Conservation (phyloP, 2,888 invertebrate species). For the Luffia ferchaultella region DNA sequence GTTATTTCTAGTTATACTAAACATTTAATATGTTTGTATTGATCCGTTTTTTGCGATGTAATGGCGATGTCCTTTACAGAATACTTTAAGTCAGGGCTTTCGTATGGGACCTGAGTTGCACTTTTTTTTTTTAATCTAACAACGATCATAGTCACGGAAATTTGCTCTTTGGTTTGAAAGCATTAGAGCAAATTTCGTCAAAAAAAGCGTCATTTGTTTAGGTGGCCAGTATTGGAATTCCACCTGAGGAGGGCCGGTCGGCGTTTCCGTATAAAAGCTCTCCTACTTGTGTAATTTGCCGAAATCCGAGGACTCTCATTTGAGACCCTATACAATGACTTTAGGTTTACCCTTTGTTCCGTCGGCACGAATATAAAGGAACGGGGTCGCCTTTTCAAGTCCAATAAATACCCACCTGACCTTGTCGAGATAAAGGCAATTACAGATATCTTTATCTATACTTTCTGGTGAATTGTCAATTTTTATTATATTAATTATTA, state of each 20-base stretch:
- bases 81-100: no score
- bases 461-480: constrained; percentile 32
- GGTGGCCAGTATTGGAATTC: constrained; percentile 24
- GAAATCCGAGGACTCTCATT: constrained; percentile 25
- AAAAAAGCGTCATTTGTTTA: constrained; percentile 7
- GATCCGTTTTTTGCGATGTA: no score
- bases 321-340: constrained; percentile 16
- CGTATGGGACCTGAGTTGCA: no score
- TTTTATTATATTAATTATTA: neutral
- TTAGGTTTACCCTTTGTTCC: constrained; percentile 33
- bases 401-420: constrained; percentile 35
- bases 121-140: no score
- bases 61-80: no score
- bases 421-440: constrained; percentile 28
- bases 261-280: neutral
- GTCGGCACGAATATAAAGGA: constrained; percentile 26
- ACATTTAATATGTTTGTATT: no score
- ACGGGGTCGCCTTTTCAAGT: constrained; percentile 30
- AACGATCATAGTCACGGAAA: no score
- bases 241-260: constrained; percentile 15
- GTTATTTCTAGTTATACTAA: no score
- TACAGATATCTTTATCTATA: constrained; percentile 33
- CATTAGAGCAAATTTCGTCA: no score
- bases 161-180: no score
- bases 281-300: neutral